Conservation (phyloP, 2,888 invertebrate species). For the Pristionchus entomophagus region DNA sequence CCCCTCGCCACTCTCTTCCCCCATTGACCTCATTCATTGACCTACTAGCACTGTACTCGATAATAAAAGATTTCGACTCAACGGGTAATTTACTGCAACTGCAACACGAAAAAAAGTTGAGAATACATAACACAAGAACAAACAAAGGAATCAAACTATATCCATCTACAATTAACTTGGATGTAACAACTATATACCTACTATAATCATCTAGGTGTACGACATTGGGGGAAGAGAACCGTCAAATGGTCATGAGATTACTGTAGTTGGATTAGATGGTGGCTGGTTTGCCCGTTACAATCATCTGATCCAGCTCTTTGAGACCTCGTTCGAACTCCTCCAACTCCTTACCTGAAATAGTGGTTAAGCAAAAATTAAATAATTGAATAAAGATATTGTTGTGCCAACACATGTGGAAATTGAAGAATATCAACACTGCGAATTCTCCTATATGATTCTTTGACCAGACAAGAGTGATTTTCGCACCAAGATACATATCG, state of each 20-base stretch:
- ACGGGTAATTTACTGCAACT: neutral
- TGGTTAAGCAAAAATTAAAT: no score
- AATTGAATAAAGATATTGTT: no score
- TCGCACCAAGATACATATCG: neutral
- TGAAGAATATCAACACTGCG: no score
- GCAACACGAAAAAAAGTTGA: neutral
- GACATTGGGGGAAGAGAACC: constrained; percentile 32
- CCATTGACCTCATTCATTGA: neutral
- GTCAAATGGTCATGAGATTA: constrained; percentile 35
- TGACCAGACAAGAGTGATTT: neutral
- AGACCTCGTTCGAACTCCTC: constrained; percentile 64
- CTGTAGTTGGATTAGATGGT: constrained; percentile 50
- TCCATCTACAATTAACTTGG: constrained; percentile 14
- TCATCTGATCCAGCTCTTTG: constrained; percentile 63
- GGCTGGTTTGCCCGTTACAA: constrained; percentile 59
- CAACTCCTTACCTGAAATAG: constrained; percentile 58
- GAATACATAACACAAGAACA: constrained; percentile 10
- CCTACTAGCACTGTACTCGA: neutral
- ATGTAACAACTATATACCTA: constrained; percentile 36
- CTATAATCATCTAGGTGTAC: constrained; percentile 14
- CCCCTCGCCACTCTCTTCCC: neutral
- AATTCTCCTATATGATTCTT: neutral
- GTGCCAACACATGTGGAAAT: no score
- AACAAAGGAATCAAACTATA: constrained; percentile 20
- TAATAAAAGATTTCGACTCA: neutral